Evolutionary conservation across 2,113 vertebrate genomes (phyloP).

Genomic region (Bettongia penicillata): DNA sequence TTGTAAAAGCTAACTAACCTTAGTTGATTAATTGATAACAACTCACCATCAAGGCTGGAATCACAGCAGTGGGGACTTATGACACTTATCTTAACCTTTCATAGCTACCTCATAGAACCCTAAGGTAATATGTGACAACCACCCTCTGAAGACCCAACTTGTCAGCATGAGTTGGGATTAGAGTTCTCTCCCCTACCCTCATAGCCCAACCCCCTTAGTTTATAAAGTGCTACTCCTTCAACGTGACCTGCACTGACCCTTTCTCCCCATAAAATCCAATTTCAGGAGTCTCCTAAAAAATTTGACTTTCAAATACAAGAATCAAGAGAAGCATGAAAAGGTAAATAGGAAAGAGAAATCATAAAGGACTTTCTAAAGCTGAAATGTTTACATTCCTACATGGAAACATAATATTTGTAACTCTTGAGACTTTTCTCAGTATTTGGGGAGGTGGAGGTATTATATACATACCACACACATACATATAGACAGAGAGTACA

Average conservation of each 20-base stretch:
- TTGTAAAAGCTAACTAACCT: not conserved
- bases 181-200: not conserved
- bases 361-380: too few species aligned
- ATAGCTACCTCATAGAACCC: not conserved
- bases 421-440: too few species aligned
- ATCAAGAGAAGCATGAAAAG: too few species aligned
- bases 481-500: too few species aligned
- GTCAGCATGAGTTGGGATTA: not conserved
- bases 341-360: too few species aligned
- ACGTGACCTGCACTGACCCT: not conserved
- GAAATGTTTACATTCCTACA: too few species aligned
- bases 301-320: too few species aligned
- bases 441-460: too few species aligned
- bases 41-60: not conserved
- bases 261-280: not conserved
- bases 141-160: not conserved
- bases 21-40: not conserved
- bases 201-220: not conserved
- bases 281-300: not conserved
- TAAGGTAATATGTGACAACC: not conserved
- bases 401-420: too few species aligned
- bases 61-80: not conserved
- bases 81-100: not conserved
- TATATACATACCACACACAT: too few species aligned
- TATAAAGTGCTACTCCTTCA: not conserved